Conservation (phyloP, 1,140 invertebrate species). For the Stenopsyche tienmushanensis region DNA sequence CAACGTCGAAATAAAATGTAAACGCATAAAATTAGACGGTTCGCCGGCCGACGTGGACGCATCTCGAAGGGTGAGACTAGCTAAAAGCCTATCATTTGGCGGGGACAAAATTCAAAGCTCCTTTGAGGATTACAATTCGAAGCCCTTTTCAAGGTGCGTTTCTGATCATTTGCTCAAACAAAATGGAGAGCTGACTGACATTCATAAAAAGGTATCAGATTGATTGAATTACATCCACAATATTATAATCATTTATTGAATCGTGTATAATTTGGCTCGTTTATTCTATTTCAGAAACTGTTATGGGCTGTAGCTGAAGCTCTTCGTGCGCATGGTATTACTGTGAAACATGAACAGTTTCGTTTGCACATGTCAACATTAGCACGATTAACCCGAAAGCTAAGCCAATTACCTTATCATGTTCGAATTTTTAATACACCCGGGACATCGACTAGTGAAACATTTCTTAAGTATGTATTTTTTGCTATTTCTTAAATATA, state of each 20-base stretch:
- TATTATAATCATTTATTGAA: too few relatives aligned
- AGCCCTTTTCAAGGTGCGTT: conserved; percentile 45
- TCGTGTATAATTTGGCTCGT: conserved; percentile 1
- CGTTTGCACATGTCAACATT: conserved; percentile 61
- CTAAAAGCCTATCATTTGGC: conserved; percentile 63
- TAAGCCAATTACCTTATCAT: conserved; percentile 51
- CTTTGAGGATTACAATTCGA: background rate
- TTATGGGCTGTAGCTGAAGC: conserved; percentile 70
- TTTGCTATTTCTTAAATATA: background rate
- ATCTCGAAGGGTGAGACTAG: conserved; percentile 54
- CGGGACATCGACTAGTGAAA: conserved; percentile 51
- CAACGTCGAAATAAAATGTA: conserved; percentile 27
- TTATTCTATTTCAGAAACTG: conserved; percentile 60
- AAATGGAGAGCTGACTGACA: conserved; percentile 57
- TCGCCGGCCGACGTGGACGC: conserved; percentile 56
- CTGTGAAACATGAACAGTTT: conserved; percentile 63
- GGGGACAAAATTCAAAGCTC: conserved; percentile 45
- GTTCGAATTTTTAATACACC: conserved; percentile 46
- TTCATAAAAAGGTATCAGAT: conserved; percentile 61
- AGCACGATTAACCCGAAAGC: conserved; percentile 54
- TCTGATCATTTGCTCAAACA: conserved; percentile 47
- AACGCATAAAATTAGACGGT: conserved; percentile 40
- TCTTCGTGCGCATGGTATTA: conserved; percentile 62
- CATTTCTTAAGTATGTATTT: conserved; percentile 55
- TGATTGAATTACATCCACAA: too few relatives aligned